Base-by-base conservation (phyloP, 2,797 vertebrate species). In the Silurus lanzhouensis region DNA sequence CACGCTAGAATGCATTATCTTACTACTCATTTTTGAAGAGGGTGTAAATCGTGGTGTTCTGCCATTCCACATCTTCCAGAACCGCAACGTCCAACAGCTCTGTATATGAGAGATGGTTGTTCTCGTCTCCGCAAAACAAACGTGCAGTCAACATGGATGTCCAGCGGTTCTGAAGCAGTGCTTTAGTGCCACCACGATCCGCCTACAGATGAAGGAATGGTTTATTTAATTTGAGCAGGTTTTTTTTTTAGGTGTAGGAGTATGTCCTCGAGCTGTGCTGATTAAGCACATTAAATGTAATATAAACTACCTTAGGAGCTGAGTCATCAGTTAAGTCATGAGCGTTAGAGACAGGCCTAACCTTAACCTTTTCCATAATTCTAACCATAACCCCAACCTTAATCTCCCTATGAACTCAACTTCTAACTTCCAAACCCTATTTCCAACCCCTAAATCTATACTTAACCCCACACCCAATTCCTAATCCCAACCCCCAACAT, bases 21-120 rank as follows among this genome's bases (percentile, higher is more conserved):
- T 91, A 96, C 95, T 95, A 96, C 72, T 90, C 85, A 44, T 95
- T 95, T 81, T 67, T 93, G 89, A 96, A 96, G 72, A 96, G 94
- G 0, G 83, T 93, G 13, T 95, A 96, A 0, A 96, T 83, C 0
- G n/a, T 90, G 81, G 89, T 92, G 0, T 92, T 87, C 8, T 85
- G 22, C 92, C 92, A 93, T 1, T 0, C n/a, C 0, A 88, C 58
- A 13, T 83, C 88, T 1, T 90, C 55, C 6, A 93, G 84, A 7
- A 89, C 78, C 2, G 88, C 88, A 46, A 94, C 85, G 0, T 95
- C 93, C 2, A 95, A 84, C 63, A 96, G 88, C 52, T 93, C 90
- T 25, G 89, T 90, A 89, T 93, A 96, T 68, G 85, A 38, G 19
- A 83, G 38, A 6, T 5, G 85, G 5, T 64, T 89, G 0, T 66